These are phyloP conservation scores for Lasioglossum villosulum DNA, from an alignment of 2,888 invertebrate species.

Conservation along the genomic window DNA sequence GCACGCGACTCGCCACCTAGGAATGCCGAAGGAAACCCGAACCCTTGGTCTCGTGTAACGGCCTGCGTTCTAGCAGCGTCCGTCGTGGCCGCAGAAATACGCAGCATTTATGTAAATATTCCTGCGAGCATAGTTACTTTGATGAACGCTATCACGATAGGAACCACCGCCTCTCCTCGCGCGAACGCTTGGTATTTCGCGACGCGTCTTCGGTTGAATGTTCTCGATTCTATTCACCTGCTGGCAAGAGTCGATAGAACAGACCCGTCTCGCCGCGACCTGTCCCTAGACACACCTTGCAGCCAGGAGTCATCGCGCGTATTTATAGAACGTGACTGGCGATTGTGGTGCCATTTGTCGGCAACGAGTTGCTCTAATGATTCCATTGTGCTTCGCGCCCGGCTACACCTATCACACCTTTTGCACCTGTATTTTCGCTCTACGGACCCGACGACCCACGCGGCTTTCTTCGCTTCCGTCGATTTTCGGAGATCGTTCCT, in stretches of 20 bases:
- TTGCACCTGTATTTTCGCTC: conserved; percentile 70
- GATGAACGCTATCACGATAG: neutral
- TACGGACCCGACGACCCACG: neutral
- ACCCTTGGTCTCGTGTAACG: conserved; percentile 64
- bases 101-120: conserved; percentile 7
- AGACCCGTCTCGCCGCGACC: conserved; percentile 61
- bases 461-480: neutral
- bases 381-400: conserved; percentile 70
- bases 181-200: neutral
- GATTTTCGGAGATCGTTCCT: neutral
- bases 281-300: conserved; percentile 67
- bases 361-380: conserved; percentile 72
- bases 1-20: conserved; percentile 60
- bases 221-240: conserved; percentile 24
- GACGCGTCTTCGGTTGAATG: conserved; percentile 8
- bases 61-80: conserved; percentile 42
- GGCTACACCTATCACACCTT: conserved; percentile 31
- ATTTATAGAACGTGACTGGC: conserved; percentile 79
- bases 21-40: conserved; percentile 66
- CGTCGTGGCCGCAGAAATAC: conserved; percentile 49
- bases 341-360: conserved; percentile 70
- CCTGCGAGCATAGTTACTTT: neutral
- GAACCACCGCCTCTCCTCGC: neutral
- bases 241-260: conserved; percentile 23
- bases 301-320: conserved; percentile 72